Evolutionary conservation across 1,140 invertebrate genomes (phyloP), one percentile per base, ranked within the genome.

Genomic region (Metaphire vulgaris): DNA sequence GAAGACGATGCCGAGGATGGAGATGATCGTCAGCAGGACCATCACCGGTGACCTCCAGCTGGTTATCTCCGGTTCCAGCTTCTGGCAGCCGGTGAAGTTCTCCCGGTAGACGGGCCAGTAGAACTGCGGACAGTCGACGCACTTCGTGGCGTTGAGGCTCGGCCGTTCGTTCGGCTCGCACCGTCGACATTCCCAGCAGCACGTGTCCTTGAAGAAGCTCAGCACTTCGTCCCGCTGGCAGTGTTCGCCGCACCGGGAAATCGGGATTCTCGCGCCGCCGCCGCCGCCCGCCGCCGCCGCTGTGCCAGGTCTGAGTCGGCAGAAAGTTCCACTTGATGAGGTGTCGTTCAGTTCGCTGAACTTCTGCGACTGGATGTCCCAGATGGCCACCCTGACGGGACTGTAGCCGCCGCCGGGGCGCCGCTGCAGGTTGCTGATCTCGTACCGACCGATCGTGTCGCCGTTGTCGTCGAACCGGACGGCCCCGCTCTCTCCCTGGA

Each of bases 61-160:
- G 0, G 78, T 33, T 34, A 74, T 33, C 0, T 71, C 69, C 1
- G 77, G 70, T 12, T 71, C 34, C 29, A 87, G 81, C 1, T 83
- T 82, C 72, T 83, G 76, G 87, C 89, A 90, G 1, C 82, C 76
- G 83, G 88, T 89, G 79, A 88, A 86, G 69, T 87, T 83, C 1
- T 83, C 80, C 21, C 87, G 80, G 41, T 56, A 56, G 41, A 56
- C 6, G 26, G 83, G 83, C 76, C 87, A 83, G 71, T 73, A 72
- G 71, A 79, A 79, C 21, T 15, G 15, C 15, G 75, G 74, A 69
- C 81, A 81, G 0, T 21, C 12, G 14, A 73, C 66, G 66, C 80
- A 81, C 26, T 33, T 66, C 2, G 80, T 81, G 28, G 64, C 74
- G 68, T 79, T 78, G 28, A 72, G 75, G 12, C 74, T 74, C 1